A percentile compares a stretch with the other conserved stretches of the same genome.
Conservation (phyloP, 2,797 vertebrate genomes). For the Phataginus tricuspis region DNA sequence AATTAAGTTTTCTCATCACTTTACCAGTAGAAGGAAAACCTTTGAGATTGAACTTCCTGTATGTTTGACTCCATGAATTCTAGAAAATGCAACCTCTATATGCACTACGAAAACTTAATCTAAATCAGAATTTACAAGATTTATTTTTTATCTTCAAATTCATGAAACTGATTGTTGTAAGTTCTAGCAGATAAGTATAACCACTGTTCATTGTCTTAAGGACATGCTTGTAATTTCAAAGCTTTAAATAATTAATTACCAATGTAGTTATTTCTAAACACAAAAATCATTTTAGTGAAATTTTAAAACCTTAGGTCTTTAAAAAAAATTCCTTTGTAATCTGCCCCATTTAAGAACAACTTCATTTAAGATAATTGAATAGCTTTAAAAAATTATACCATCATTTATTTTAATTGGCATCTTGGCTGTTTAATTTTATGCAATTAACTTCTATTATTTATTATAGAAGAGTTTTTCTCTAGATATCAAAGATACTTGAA, state of each 20-base stretch:
- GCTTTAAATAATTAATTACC: background rate
- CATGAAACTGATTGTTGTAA: background rate
- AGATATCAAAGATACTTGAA: constrained; percentile 34
- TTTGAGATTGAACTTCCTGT: constrained; percentile 9
- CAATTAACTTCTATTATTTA: constrained; percentile 17
- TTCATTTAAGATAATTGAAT: background rate
- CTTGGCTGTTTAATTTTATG: constrained; percentile 25
- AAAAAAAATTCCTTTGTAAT: background rate
- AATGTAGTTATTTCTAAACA: background rate
- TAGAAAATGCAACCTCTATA: background rate
- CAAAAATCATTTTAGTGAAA: background rate
- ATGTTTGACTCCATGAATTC: constrained; percentile 41
- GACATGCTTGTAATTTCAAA: constrained; percentile 12
- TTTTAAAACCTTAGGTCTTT: background rate
- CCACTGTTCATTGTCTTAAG: background rate
- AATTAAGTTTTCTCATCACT: background rate
- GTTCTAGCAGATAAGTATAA: background rate
- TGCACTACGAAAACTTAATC: background rate
- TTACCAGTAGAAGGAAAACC: background rate
- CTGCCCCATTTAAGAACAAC: background rate
- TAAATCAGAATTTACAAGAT: background rate
- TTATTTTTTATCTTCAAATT: constrained; percentile 37
- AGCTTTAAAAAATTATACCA: constrained; percentile 1
- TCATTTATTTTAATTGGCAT: background rate
- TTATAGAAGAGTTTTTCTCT: constrained; percentile 3